A percentile compares a stretch with the other conserved stretches of the same genome.
These are phyloP conservation scores for Macrotus californicus DNA, from an alignment of 2,113 vertebrate genomes.

Conservation along the genomic window DNA sequence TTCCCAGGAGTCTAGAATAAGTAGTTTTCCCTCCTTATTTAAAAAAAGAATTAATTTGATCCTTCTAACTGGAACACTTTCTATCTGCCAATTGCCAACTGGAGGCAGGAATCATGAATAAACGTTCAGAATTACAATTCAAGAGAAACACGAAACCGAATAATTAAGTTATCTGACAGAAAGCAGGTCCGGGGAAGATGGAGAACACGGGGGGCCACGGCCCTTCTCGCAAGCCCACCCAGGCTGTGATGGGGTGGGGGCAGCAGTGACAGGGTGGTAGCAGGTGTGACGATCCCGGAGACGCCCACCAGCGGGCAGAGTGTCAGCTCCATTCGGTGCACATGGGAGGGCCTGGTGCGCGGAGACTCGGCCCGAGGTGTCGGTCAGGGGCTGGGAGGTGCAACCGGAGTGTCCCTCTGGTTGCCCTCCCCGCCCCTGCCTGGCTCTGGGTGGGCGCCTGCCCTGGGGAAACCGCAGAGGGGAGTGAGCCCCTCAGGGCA, in stretches of 20 bases:
- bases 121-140: slow-evolving; percentile 40
- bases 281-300: too few species aligned
- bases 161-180: slow-evolving; percentile 44
- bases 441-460: not conserved
- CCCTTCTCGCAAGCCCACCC: not conserved
- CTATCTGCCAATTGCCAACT: slow-evolving; percentile 43
- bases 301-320: fast-evolving
- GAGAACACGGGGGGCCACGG: fast-evolving
- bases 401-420: not conserved
- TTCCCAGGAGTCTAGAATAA: slow-evolving; percentile 58
- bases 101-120: slow-evolving; percentile 37
- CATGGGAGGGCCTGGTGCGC: fast-evolving
- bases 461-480: too few species aligned
- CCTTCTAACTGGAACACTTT: slow-evolving; percentile 66
- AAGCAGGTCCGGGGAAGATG: not conserved
- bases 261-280: not conserved
- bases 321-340: fast-evolving
- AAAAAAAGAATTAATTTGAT: slow-evolving; percentile 73
- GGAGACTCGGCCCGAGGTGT: not conserved
- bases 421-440: too few species aligned
- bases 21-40: slow-evolving; percentile 65
- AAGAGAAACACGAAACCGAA: not conserved
- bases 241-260: fast-evolving
- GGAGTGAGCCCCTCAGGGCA: fast-evolving
- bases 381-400: not conserved